A percentile compares a stretch with the other conserved stretches of the same genome.
Evolutionary conservation across 2,113 vertebrate genomes (phyloP).

Genomic region (Sminthopsis crassicaudata): DNA sequence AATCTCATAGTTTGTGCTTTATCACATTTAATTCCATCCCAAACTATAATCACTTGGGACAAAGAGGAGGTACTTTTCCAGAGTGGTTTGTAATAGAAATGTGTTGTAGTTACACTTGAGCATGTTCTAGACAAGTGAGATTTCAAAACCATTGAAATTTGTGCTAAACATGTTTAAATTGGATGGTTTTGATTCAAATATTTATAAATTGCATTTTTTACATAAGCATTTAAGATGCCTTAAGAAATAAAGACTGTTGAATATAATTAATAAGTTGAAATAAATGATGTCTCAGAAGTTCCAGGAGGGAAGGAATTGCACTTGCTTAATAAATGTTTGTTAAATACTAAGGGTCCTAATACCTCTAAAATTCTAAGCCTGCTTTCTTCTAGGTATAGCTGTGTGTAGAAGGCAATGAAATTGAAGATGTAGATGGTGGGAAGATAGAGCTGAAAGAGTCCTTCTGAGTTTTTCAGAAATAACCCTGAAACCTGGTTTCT

Average conservation of each 20-base stretch:
- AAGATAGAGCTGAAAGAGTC: background rate
- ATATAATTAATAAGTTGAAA: background rate
- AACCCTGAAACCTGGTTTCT: background rate
- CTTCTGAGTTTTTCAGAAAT: background rate
- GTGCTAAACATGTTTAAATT: background rate
- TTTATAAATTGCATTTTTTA: background rate
- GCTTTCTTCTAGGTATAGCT: background rate
- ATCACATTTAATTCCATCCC: too few species aligned
- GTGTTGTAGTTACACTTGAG: background rate
- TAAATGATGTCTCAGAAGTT: background rate
- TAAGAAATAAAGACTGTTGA: background rate
- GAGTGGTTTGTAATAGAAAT: background rate
- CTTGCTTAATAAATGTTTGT: background rate
- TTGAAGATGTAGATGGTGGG: background rate
- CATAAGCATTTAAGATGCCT: background rate
- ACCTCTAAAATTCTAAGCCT: background rate
- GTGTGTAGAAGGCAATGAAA: background rate
- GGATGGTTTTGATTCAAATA: background rate
- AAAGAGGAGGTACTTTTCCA: too few species aligned
- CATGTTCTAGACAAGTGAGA: background rate
- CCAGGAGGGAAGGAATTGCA: background rate
- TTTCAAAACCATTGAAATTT: background rate
- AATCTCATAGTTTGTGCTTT: too few species aligned
- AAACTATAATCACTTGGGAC: too few species aligned
- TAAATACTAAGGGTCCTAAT: background rate